Evolutionary conservation across 1,140 invertebrate species (phyloP), one percentile per base, ranked within the genome.

Genomic region (Apis florea): DNA sequence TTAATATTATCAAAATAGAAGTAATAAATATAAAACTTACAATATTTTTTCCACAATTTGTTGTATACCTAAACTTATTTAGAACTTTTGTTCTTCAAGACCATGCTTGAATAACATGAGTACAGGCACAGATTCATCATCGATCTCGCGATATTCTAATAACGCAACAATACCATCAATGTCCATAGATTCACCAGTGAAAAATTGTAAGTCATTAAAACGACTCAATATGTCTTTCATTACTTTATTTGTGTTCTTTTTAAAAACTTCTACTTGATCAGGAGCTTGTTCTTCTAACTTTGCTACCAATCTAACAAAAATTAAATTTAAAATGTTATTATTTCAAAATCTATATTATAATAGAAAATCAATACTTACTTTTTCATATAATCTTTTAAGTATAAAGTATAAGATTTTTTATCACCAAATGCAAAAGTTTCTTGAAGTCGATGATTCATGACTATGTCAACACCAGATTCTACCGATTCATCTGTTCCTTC

Each of bases 371-470:
- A 56, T 86, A 96, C 95, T 95, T 94, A 97, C 96, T 97, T 97
- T 94, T 99, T 99, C 97, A 99, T 99, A 94, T 98, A 99, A 87
- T 98, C 97, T 94, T 99, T 99, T 85, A 99, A 95, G 94, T 99
- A 99, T 70, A 95, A 91, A 84, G 98, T 98, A 93, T 97, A 99
- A 40, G 97, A 97, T 93, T 98, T 98, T 90, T 98, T 98, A 93
- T 98, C 97, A 78, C 94, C 94, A 89, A 98, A 98, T 71, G 96
- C 97, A 92, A 94, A 98, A 53, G 96, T 97, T 95, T 99, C 98
- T 80, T 94, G 92, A 59, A 99, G 95, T 92, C 97, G 95, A 91
- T 99, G 98, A 93, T 99, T 99, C 54, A 99, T 93, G 47, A 99
- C 97, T 84, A 99, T 95, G 94, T 99, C 98, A 68, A 99, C 97